Evolutionary conservation across 2,113 vertebrate species (phyloP).

Genomic region (Phalacrocorax aristotelis): DNA sequence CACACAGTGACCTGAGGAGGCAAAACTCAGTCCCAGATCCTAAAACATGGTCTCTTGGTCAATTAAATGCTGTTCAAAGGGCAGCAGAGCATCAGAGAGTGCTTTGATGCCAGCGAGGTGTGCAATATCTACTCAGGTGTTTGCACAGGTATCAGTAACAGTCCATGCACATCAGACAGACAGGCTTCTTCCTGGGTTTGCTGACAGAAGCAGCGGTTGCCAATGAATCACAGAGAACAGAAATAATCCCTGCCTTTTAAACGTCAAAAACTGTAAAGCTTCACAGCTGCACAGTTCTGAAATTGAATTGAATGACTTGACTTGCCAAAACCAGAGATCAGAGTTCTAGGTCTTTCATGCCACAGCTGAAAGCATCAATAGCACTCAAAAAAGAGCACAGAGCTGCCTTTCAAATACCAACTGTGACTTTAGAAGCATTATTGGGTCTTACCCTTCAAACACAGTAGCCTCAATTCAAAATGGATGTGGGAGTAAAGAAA

Average conservation of each 20-base stretch:
- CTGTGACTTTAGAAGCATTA: background rate
- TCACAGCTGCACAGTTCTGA: conserved; percentile 40
- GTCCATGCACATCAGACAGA: conserved; percentile 42
- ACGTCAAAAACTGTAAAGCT: conserved; percentile 41
- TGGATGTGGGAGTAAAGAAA: background rate
- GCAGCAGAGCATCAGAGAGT: background rate
- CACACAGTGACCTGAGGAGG: background rate
- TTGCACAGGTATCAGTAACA: conserved; percentile 7
- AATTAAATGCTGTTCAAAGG: conserved; percentile 47
- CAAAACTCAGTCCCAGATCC: background rate
- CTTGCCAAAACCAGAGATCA: conserved; percentile 60
- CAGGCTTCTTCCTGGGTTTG: conserved; percentile 45
- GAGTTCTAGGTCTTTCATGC: conserved; percentile 63
- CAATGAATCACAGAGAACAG: conserved; percentile 48
- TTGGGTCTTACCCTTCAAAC: conserved; percentile 2
- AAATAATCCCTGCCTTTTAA: conserved; percentile 52
- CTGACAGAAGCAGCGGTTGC: conserved; percentile 27
- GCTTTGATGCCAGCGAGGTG: conserved; percentile 9
- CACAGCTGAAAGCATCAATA: conserved; percentile 53
- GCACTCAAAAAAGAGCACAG: conserved; percentile 20
- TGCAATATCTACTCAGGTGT: conserved; percentile 14
- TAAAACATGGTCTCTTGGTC: background rate
- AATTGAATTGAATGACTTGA: conserved; percentile 45
- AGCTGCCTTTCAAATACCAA: conserved; percentile 7
- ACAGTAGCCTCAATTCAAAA: conserved; percentile 9